phyloP scores from a whole-genome alignment of 1,140 invertebrate genomes.

The Lordiphosa collinella region DNA sequence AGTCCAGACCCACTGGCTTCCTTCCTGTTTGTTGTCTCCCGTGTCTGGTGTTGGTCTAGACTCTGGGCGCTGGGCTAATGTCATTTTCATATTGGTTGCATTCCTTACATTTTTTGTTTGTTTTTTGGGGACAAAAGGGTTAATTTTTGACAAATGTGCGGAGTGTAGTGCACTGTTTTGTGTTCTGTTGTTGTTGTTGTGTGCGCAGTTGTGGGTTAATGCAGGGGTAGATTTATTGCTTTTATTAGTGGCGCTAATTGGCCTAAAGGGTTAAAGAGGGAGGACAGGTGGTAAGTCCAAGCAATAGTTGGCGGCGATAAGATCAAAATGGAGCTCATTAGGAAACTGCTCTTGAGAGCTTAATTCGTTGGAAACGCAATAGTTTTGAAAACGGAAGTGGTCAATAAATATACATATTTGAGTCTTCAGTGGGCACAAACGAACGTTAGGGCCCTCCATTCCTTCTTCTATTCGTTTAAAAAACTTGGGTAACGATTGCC shows the following conservation, averaged over 20 bases:
- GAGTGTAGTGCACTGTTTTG: constrained; percentile 24
- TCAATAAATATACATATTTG: too few species aligned
- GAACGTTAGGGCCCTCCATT: too few species aligned
- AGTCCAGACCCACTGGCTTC: constrained; percentile 15
- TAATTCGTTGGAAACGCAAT: not conserved
- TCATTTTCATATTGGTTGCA: constrained; percentile 55
- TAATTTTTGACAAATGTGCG: constrained; percentile 51
- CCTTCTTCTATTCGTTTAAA: too few species aligned
- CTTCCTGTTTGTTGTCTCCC: constrained; percentile 10
- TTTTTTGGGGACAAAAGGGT: constrained; percentile 39
- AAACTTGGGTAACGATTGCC: too few species aligned
- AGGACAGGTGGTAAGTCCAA: constrained; percentile 18
- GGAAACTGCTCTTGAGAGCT: not conserved
- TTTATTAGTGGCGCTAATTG: constrained; percentile 62
- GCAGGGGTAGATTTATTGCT: constrained; percentile 53
- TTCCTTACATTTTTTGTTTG: constrained; percentile 14
- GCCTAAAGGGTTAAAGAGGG: constrained; percentile 28
- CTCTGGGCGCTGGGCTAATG: constrained; percentile 65
- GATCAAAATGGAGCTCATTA: not conserved
- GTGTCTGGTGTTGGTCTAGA: constrained; percentile 38
- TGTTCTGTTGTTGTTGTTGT: too few species aligned
- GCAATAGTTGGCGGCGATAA: not conserved
- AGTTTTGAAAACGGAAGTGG: not conserved
- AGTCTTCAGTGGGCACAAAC: too few species aligned
- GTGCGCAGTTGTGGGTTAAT: constrained; percentile 39